Base-by-base conservation (phyloP, 2,888 invertebrate species). In the Nephrocerus scutellatus region DNA sequence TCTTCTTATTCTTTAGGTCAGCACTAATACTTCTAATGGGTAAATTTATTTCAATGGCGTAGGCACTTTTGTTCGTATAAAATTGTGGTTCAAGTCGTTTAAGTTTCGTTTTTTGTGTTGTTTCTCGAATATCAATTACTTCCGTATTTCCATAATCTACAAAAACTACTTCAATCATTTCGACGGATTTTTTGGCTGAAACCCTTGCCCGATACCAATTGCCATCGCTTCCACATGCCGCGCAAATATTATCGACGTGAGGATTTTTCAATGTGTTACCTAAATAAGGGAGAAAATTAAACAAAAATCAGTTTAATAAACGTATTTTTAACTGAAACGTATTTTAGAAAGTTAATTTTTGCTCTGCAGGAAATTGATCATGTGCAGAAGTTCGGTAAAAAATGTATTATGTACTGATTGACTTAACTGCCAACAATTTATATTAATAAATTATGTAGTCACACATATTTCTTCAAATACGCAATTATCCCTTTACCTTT, bases 101-200 rank as follows among this genome's bases (percentile, higher is more conserved):
- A 1, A 79, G 36, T 3, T 67, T 48, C 4, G 50, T 49, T n/a
- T 51, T 57, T 33, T 44, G 40, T 39, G 36, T 37, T 20, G 61
- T 4, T n/a, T n/a, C n/a, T n/a, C n/a, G n/a, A n/a, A n/a, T n/a
- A 60, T 68, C 39, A 52, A 84, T 55, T 5, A 66, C 63, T 62
- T 84, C 83, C 0, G 67, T 62, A 57, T 83, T 82, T 24, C 85
- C 86, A 46, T 83, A 84, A 60, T 86, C 86, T 1, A 80, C 59
- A 56, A 74, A 84, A 4, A 54, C 47, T 1, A 71, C 65, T 37
- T 73, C 72, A 0, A 82, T 73, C 16, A 63, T 70, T 14, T 70
- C 72, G 13, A 65, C 67, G 1, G 63, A 61, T 12, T 74, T 53
- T 36, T 52, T 53, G 30, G 23, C 41, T 14, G 50, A 47, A 9